Evolutionary conservation across 2,888 invertebrate genomes (phyloP), one percentile per base, ranked within the genome.

Genomic region (Acholoe squamosa): DNA sequence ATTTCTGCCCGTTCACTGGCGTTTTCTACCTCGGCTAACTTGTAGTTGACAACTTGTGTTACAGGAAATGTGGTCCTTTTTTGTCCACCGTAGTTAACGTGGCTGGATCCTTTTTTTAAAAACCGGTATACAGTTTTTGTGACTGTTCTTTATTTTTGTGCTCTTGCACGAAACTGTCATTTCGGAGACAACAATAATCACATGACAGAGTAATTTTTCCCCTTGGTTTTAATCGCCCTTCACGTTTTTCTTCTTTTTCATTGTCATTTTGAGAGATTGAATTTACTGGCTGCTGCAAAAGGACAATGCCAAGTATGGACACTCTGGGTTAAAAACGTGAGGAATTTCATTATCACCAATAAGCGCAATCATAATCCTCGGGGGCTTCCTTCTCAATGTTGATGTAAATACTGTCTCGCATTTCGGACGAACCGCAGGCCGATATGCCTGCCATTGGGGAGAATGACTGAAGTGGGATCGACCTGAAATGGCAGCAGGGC

Each of bases 11-110:
- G 31, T 71, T 71, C 71, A 71, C 61, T 71, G 71, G 71, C 71
- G 28, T 71, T 71, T 71, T 71, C 71, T 71, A 71, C 71, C 71
- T 71, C 71, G 28, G 28, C 71, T 71, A 71, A 71, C 71, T 28
- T 71, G 71, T 71, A 71, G 71, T 71, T 71, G 71, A 71, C 71
- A 71, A 28, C 71, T 71, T 71, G 71, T 71, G 71, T 71, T 71
- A 71, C 71, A 71, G 71, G 71, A 71, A 71, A 71, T 71, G 71
- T n/a, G 14, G 71, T 28, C 31, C 31, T 71, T 71, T 71, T 28
- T 71, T 7, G 28, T 71, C 14, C 25, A 25, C 28, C 71, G 25
- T 71, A 28, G 25, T 28, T 14, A 71, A 71, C 31, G 61, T 61
- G 61, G 19, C 12, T 3, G n/a, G 5, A 3, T 54, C 19, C 19